Percentiles rank a stretch among this genome's conserved stretches.
phyloP scores from a whole-genome alignment of 2,888 invertebrate species.

The Conchocele bisecta region DNA sequence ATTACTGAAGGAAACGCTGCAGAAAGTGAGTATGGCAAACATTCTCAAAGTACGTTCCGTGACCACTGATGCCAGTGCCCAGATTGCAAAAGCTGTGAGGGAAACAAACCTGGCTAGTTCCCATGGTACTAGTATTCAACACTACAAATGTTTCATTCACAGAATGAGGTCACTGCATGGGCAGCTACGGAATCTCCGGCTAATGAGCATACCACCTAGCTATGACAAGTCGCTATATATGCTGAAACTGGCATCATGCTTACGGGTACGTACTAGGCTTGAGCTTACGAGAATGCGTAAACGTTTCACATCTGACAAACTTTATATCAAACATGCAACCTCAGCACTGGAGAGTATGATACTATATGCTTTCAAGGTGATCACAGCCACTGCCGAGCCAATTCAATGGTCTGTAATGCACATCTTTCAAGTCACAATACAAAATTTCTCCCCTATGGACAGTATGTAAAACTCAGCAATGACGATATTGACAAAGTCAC shows the following conservation, averaged over 20 bases:
- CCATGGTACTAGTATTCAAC: background rate
- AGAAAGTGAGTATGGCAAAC: background rate
- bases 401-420: slow-evolving; percentile 11
- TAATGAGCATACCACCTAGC: background rate
- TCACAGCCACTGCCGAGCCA: background rate
- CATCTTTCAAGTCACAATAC: slow-evolving; percentile 6
- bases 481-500: slow-evolving; percentile 10
- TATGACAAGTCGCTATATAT: background rate
- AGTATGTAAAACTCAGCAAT: slow-evolving; percentile 5
- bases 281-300: slow-evolving; percentile 4
- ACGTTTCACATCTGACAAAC: background rate
- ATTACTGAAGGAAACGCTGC: background rate
- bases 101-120: background rate
- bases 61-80: slow-evolving; percentile 14
- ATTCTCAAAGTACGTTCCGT: slow-evolving; percentile 16
- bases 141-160: slow-evolving; percentile 20
- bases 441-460: slow-evolving; percentile 11
- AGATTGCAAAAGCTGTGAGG: slow-evolving; percentile 8
- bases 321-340: background rate
- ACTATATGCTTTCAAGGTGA: slow-evolving; percentile 5
- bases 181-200: background rate
- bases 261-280: background rate
- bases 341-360: background rate
- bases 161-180: slow-evolving; percentile 10
- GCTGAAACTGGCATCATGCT: slow-evolving; percentile 1